Evolutionary conservation across 2,888 invertebrate genomes (phyloP).

Genomic region (Luperina testacea): DNA sequence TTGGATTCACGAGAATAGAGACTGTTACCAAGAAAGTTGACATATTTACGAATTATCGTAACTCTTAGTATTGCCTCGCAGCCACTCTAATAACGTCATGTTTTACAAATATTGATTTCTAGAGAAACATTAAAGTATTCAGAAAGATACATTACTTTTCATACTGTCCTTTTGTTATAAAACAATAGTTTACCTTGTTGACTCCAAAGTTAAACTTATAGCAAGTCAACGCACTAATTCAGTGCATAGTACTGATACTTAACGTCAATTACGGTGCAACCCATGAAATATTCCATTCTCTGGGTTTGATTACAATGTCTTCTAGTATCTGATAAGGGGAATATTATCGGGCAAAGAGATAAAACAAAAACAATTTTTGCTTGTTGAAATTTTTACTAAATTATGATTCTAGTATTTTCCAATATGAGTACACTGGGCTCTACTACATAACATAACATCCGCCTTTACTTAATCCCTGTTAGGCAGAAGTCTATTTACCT

Average conservation of each 20-base stretch:
- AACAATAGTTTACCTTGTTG: slow-evolving; percentile 19
- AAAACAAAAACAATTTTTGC: not conserved
- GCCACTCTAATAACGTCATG: not conserved
- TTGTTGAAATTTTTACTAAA: not conserved
- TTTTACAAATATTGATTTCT: not conserved
- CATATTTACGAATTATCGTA: not conserved
- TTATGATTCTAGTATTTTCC: not conserved
- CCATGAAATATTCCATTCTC: not conserved
- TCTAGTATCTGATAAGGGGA: not conserved
- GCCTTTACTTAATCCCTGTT: not conserved
- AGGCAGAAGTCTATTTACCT: not conserved
- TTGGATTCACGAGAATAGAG: slow-evolving; percentile 14
- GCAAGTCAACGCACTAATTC: not conserved
- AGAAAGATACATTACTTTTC: not conserved
- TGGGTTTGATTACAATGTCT: not conserved
- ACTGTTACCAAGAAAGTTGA: not conserved
- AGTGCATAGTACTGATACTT: not conserved
- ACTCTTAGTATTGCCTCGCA: not conserved
- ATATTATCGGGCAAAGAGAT: not conserved
- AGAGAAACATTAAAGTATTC: not conserved
- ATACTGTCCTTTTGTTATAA: not conserved
- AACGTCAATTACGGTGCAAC: not conserved
- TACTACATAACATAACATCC: not conserved
- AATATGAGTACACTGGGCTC: not conserved
- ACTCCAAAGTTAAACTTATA: not conserved